A percentile compares a stretch with the other conserved stretches of the same genome.
Evolutionary conservation across 2,888 invertebrate genomes (phyloP).

Genomic region (Eueremaeus valkanovi): DNA sequence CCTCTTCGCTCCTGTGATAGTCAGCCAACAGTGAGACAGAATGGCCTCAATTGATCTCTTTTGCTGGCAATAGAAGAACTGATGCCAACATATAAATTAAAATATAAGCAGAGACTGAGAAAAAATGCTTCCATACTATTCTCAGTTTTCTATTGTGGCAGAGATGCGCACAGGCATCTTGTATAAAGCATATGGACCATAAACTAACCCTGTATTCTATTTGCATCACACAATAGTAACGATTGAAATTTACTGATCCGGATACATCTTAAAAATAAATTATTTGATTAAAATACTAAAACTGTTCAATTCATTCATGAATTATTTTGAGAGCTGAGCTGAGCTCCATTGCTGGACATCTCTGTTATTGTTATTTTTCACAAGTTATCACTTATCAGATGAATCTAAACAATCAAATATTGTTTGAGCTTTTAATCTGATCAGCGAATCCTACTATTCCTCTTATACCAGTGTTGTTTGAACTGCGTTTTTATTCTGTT

Average conservation of each 20-base stretch:
- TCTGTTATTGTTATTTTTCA: neutral
- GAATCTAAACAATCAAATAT: conserved; percentile 22
- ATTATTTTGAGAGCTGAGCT: no score
- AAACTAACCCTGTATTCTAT: no score
- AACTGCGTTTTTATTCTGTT: neutral
- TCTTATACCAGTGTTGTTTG: neutral
- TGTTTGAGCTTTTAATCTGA: conserved; percentile 24
- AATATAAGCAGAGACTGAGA: neutral
- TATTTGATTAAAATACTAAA: no score
- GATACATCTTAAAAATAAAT: no score
- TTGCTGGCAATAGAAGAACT: neutral
- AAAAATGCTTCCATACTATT: neutral
- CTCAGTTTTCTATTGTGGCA: no score
- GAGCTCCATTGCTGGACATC: neutral
- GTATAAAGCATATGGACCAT: no score
- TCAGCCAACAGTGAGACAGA: neutral
- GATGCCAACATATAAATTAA: conserved; percentile 27
- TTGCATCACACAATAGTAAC: no score
- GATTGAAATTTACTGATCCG: no score
- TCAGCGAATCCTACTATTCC: conserved; percentile 12
- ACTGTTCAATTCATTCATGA: no score
- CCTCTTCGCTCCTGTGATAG: neutral
- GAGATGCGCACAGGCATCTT: no score
- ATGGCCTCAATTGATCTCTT: neutral
- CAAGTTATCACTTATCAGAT: conserved; percentile 29